Conservation (phyloP, 2,888 invertebrate genomes). For the Fragum sueziense region DNA sequence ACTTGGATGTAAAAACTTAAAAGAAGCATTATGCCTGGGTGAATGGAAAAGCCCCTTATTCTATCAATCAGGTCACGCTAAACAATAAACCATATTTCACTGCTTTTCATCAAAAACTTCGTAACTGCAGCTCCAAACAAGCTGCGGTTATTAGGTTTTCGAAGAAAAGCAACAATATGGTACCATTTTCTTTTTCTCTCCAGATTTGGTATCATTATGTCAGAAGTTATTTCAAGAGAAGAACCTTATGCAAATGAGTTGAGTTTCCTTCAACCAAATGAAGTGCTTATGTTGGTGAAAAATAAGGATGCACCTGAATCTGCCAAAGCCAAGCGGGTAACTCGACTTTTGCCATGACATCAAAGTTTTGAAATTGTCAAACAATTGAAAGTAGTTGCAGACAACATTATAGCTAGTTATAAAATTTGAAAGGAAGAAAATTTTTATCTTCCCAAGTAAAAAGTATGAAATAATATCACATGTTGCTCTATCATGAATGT, state of each 20-base stretch:
- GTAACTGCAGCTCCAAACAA: background rate
- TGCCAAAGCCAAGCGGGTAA: conserved; percentile 54
- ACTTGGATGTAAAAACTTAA: too few species aligned
- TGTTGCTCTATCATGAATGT: too few species aligned
- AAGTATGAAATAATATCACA: too few species aligned
- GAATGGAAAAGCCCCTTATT: too few species aligned
- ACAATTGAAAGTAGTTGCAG: too few species aligned
- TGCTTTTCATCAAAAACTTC: background rate
- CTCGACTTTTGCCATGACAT: background rate
- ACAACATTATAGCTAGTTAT: too few species aligned
- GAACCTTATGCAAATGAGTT: conserved; percentile 62
- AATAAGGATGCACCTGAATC: conserved; percentile 57
- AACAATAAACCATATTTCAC: background rate
- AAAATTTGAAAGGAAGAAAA: too few species aligned
- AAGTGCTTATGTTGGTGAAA: conserved; percentile 57
- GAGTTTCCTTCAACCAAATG: conserved; percentile 42
- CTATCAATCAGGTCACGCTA: too few species aligned
- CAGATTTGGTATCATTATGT: conserved; percentile 64
- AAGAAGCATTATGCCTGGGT: too few species aligned
- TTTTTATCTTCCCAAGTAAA: too few species aligned
- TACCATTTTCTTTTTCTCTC: conserved; percentile 23
- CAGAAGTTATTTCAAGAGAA: conserved; percentile 63
- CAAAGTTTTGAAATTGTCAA: too few species aligned
- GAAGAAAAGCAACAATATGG: too few species aligned
- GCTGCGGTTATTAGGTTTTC: background rate